Evolutionary conservation across 2,888 invertebrate genomes (phyloP), one percentile per base, ranked within the genome.

Genomic region (Salticus scenicus): DNA sequence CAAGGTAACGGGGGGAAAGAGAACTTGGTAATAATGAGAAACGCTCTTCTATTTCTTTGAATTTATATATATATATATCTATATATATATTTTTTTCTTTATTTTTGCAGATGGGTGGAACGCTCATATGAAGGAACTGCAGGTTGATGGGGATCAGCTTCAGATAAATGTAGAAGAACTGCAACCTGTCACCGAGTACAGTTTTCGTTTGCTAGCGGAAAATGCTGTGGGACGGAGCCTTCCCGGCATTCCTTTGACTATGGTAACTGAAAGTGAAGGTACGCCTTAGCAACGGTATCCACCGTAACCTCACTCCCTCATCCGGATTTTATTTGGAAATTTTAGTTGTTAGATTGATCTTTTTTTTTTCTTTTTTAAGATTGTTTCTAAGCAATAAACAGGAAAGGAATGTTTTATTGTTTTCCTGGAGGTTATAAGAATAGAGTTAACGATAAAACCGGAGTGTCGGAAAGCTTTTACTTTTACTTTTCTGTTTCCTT

Each of bases 261-360:
- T 98, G 89, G 97, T 97, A 88, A 98, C 98, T 33, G 97, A 98
- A 47, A 98, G 98, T 92, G 97, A 98, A 93, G 93, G 94, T 92
- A 91, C 90, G 71, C 57, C 57, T 57, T 57, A 57, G 57, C 57
- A 57, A 57, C 57, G 24, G 57, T 57, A 57, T 57, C 33, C 51
- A 33, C 30, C 74, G 73, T 80, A 47, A 20, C 64, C 72, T 67
- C 30, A 41, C 66, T 20, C 67, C 12, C 47, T 71, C 57, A 14
- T 47, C 64, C 30, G 30, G 64, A 64, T 28, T 64, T 64, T 30
- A 28, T 24, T 64, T 30, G n/a, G 14, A 5, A 17, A 12, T 64
- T 30, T 64, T 64, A 20, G 63, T 63, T 27, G 63, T 14, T 64
- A n/a, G 10, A 17, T 66, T 66, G 66, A 67, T 67, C 42, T 80